Evolutionary conservation across 2,888 invertebrate species (phyloP), one percentile per base, ranked within the genome.

Genomic region (Lithophane socia): DNA sequence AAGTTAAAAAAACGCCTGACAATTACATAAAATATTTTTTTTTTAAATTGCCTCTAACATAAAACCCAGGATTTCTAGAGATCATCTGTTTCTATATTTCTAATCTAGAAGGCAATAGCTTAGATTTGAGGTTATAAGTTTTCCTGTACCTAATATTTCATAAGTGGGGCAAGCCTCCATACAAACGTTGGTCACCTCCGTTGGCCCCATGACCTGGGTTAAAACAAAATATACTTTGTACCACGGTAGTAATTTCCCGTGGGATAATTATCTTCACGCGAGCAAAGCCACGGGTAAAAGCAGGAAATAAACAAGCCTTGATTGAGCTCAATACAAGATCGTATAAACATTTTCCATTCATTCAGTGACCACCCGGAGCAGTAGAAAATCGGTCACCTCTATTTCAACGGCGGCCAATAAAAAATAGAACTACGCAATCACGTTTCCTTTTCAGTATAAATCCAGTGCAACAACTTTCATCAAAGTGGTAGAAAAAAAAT

Each of bases 361-460:
- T 67, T 73, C 69, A n/a, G 13, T 9, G 16, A 49, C 49, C 42
- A n/a, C 24, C 13, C 21, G 29, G 13, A 58, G 52, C 21, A 49
- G 42, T 65, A 44, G 47, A 75, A 84, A 81, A 64, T 44, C 64
- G 60, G 12, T 52, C 42, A 74, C 44, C 47, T 54, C 65, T 66
- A 72, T 69, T 80, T 63, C 18, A n/a, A 73, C 37, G 56, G n/a
- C 10, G n/a, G 42, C 44, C 54, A 73, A 85, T 68, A 56, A 81
- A 80, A 85, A 81, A 76, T 44, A 47, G 44, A 70, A 63, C 66
- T 42, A 66, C 69, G 77, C 69, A 83, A 85, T 73, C 77, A 85
- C 24, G 54, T 64, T 56, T 56, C 24, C 44, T 69, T 81, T 81
- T 81, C 77, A 76, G 9, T 56, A 66, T 68, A 73, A 80, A 72